Base-by-base conservation (phyloP, 1,140 invertebrate species). In the Eupristina koningsbergeri region DNA sequence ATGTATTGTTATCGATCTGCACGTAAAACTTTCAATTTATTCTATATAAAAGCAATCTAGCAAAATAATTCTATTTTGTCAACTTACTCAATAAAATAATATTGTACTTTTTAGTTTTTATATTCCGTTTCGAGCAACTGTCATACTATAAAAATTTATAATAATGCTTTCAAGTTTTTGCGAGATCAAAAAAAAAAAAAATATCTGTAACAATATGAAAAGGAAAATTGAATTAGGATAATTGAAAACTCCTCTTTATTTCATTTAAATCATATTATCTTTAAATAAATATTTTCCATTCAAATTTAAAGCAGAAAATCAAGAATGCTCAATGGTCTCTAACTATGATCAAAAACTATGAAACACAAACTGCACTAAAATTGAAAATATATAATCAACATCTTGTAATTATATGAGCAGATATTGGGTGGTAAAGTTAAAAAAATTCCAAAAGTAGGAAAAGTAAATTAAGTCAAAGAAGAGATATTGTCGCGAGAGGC, bases 401-500 rank as follows among this genome's bases (percentile, higher is more conserved):
- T n/a, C n/a, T n/a, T n/a, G n/a, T n/a, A n/a, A n/a, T n/a, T n/a
- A n/a, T n/a, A n/a, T n/a, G n/a, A n/a, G n/a, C n/a, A n/a, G n/a
- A n/a, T n/a, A n/a, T n/a, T n/a, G n/a, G 26, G 0, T 26, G 22
- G 53, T 3, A 26, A 58, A 26, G 26, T 0, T 58, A 19, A 26
- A 6, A 53, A 26, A 3, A 58, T 58, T 22, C 53, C 53, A 22
- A 22, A 13, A 26, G 19, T 26, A 26, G 2, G 22, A 26, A 58
- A 58, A 26, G 22, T 3, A 3, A 58, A 58, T 19, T 19, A 2
- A 3, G 22, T 26, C 22, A 58, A 58, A 26, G 13, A 22, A 15
- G 29, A 11, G 15, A 34, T 31, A 26, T 71, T 19, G 79, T 81
- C 79, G 79, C 79, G 79, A 71, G 31, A 69, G 78, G 63, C 64